phyloP scores from a whole-genome alignment of 2,797 vertebrate genomes.

The Gymnodraco acuticeps region DNA sequence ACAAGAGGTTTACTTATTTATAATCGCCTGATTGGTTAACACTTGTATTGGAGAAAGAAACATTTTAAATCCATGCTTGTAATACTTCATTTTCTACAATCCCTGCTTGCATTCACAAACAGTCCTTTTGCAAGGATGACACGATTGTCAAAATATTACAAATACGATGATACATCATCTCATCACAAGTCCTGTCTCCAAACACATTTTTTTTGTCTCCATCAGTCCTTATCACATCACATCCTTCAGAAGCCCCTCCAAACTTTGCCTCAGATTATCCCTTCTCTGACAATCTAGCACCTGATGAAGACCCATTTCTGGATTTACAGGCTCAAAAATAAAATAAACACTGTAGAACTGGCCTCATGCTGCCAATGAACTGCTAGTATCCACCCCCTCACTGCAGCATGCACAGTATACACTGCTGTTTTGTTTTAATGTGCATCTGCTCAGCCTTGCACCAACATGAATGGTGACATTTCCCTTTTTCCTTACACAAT shows the following conservation, averaged over 20 bases:
- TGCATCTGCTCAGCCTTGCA: constrained; percentile 63
- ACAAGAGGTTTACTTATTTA: constrained; percentile 24
- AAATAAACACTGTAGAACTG: constrained; percentile 28
- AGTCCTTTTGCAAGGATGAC: background rate
- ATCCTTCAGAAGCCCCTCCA: constrained; percentile 8
- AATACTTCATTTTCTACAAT: background rate
- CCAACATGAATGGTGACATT: constrained; percentile 48
- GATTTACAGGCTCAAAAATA: constrained; percentile 22
- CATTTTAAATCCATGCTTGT: background rate
- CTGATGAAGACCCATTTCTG: constrained; percentile 62
- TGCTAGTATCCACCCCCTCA: constrained; percentile 58
- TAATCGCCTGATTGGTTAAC: background rate
- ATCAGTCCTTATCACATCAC: constrained; percentile 18
- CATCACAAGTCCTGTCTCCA: constrained; percentile 7
- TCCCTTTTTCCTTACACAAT: constrained; percentile 11
- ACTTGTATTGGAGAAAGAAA: background rate
- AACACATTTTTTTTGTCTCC: background rate
- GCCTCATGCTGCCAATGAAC: constrained; percentile 56
- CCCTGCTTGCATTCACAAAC: background rate
- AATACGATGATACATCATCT: constrained; percentile 30
- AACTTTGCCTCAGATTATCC: constrained; percentile 45
- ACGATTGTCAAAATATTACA: constrained; percentile 31
- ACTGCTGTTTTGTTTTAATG: constrained; percentile 61
- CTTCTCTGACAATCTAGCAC: constrained; percentile 25
- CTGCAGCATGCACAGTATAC: constrained; percentile 62